These are phyloP conservation scores for Hepsetus odoe DNA, from an alignment of 2,113 vertebrate genomes.

Conservation along the genomic window DNA sequence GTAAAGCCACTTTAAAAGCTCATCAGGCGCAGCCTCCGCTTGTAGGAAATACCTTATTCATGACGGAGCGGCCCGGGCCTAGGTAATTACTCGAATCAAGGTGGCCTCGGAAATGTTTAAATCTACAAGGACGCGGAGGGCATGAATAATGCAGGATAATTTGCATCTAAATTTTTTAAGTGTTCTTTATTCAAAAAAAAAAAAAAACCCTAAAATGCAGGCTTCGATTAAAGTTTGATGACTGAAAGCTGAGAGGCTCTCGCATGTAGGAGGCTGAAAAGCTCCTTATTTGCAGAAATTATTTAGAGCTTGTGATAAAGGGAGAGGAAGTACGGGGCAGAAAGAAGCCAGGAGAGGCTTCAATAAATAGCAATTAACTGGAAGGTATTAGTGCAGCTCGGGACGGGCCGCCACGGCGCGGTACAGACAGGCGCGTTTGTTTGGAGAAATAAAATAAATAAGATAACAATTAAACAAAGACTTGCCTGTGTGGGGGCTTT, in stretches of 20 bases:
- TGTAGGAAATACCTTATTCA: slow-evolving; percentile 99
- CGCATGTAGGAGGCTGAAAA: slow-evolving; percentile 76
- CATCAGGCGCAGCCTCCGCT: slow-evolving; percentile 91
- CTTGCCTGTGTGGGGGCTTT: slow-evolving; percentile 11
- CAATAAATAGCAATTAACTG: slow-evolving; percentile 75
- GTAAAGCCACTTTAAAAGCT: slow-evolving; percentile 99
- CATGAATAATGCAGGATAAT: slow-evolving; percentile 99
- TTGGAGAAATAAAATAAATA: not conserved
- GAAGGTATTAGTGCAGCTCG: slow-evolving; percentile 33
- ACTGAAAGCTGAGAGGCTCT: slow-evolving; percentile 89
- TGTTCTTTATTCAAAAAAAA: slow-evolving; percentile 96
- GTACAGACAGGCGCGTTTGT: no score
- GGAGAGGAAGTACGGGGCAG: slow-evolving; percentile 60
- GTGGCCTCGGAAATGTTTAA: slow-evolving; percentile 99
- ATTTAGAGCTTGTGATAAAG: slow-evolving; percentile 89
- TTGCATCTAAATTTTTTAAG: slow-evolving; percentile 99
- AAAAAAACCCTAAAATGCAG: slow-evolving; percentile 79
- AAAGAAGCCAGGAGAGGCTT: slow-evolving; percentile 60
- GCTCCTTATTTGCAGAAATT: slow-evolving; percentile 90
- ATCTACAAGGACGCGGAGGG: slow-evolving; percentile 96
- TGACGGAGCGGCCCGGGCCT: slow-evolving; percentile 89
- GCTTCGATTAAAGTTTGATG: slow-evolving; percentile 99
- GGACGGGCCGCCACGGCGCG: not conserved
- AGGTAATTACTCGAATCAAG: slow-evolving; percentile 99
- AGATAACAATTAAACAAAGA: not conserved